A percentile compares a stretch with the other conserved stretches of the same genome.
Evolutionary conservation across 1,140 invertebrate species (phyloP).

Genomic region (Ceratina calcarata): DNA sequence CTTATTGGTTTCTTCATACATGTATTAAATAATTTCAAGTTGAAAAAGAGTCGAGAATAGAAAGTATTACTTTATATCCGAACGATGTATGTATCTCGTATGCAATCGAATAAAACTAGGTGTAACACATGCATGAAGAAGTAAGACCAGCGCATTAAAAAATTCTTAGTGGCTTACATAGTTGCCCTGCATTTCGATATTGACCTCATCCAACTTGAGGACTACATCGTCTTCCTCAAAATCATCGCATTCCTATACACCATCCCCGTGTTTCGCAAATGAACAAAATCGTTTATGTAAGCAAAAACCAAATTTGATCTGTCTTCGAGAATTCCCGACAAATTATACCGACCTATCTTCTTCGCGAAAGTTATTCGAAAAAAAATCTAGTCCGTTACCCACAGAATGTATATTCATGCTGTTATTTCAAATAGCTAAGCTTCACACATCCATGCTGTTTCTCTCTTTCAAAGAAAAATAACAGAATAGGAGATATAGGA

Average conservation of each 20-base stretch:
- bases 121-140: conserved; percentile 55
- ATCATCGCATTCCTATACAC: conserved; percentile 75
- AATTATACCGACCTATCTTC: neutral
- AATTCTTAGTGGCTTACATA: conserved; percentile 74
- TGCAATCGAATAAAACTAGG: conserved; percentile 48
- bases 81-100: neutral
- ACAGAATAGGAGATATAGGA: conserved; percentile 42
- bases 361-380: neutral
- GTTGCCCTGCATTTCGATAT: conserved; percentile 76
- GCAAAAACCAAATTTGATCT: neutral
- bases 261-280: conserved; percentile 63
- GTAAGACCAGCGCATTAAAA: conserved; percentile 28
- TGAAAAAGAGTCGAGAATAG: neutral
- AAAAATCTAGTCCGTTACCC: conserved; percentile 44
- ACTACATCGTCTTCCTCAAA: conserved; percentile 74
- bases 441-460: conserved; percentile 70
- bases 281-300: conserved; percentile 57
- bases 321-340: neutral
- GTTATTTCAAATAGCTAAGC: conserved; percentile 70
- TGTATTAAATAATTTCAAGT: neutral
- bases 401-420: conserved; percentile 70
- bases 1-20: conserved; percentile 20
- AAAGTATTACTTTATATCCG: too few species aligned
- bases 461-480: conserved; percentile 19
- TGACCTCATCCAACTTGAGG: conserved; percentile 76